Evolutionary conservation across 2,888 invertebrate species (phyloP), one percentile per base, ranked within the genome.

Genomic region (Pseudococcus viburni): DNA sequence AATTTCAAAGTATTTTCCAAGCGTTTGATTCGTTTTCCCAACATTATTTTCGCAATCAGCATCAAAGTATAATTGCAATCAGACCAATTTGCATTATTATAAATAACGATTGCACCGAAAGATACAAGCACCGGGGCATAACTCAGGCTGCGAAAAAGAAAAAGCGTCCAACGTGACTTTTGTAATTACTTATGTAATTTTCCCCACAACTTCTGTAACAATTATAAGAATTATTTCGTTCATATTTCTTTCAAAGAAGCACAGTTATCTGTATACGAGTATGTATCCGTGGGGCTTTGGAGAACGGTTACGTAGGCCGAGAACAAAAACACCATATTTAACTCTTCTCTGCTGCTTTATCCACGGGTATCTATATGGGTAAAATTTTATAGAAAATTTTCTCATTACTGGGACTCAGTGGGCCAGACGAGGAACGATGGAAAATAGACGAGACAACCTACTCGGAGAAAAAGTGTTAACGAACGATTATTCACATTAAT

Each of bases 401-500:
- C 73, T 33, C 19, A 59, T 59, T 19, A 59, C 59, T 19, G 5
- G 7, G 4, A 19, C 51, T 19, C 9, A 0, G 59, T 59, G 59
- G 19, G 59, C 19, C 19, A 19, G 59, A 59, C 19, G 59, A 59
- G 19, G 19, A 5, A 59, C 19, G 73, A 33, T 9, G 12, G 12
- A 33, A 73, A 33, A 73, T 33, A 33, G 26, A 33, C 12, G 17
- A 33, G 26, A 33, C 73, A 39, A 33, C 73, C 33, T 73, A 73
- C 73, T 73, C 73, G 73, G 33, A 73, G 73, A 51, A 84, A 84
- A 46, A 84, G 48, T 84, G 84, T 84, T 84, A 55, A 84, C 48
- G 51, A 51, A 84, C 55, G 48, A 84, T 84, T 84, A 84, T 84
- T 84, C 84, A 84, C 26, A 26, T 84, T 84, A 84, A 84, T 84